phyloP scores from a whole-genome alignment of 1,140 invertebrate species.

The Hyposmocoma kahamanoa region DNA sequence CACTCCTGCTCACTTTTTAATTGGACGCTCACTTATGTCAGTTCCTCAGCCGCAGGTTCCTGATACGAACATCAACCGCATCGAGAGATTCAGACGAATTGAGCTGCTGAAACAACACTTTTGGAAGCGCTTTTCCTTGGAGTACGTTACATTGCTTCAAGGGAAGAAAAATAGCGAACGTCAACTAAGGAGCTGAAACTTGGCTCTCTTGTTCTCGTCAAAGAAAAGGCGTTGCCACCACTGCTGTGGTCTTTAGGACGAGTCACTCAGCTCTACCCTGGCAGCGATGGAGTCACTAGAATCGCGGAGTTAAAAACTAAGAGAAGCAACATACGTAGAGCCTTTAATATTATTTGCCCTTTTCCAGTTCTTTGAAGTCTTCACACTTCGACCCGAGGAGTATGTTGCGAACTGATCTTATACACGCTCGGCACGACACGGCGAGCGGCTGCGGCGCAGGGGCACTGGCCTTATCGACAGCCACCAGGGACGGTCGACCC shows the following conservation, averaged over 20 bases:
- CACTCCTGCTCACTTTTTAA: constrained; percentile 38
- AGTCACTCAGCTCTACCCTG: constrained; percentile 11
- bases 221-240: constrained; percentile 19
- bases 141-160: constrained; percentile 1
- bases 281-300: constrained; percentile 10
- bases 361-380: too few species aligned
- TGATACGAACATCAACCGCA: neutral
- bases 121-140: neutral
- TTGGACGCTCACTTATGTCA: constrained; percentile 22
- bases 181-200: neutral
- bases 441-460: too few species aligned
- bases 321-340: constrained; percentile 6
- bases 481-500: too few species aligned
- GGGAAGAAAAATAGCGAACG: neutral
- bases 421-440: too few species aligned
- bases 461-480: too few species aligned
- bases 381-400: too few species aligned
- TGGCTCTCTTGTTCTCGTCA: constrained; percentile 21
- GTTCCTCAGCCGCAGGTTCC: constrained; percentile 16
- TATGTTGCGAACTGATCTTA: too few species aligned
- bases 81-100: neutral
- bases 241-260: constrained; percentile 20
- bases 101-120: neutral
- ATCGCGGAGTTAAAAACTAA: constrained; percentile 5
- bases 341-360: constrained; percentile 6